Conservation (phyloP, 2,797 vertebrate species). For the Rhinogobio ventralis region DNA sequence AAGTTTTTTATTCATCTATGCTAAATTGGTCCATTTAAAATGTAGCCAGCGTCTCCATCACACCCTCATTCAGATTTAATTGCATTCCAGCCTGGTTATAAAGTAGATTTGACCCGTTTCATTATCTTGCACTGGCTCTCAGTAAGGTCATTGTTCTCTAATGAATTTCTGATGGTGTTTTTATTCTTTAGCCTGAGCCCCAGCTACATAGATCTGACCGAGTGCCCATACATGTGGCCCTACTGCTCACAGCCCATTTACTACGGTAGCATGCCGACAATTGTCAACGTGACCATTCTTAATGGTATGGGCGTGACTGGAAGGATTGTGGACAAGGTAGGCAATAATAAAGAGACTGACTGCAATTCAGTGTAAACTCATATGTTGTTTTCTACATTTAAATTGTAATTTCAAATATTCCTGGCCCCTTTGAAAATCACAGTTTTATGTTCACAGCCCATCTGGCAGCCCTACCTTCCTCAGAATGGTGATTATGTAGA, state of each 20-base stretch:
- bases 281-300: constrained; percentile 96
- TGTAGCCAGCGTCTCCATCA: background rate
- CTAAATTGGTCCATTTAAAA: constrained; percentile 2
- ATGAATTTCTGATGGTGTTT: constrained; percentile 39
- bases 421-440: background rate
- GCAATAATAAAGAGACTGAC: background rate
- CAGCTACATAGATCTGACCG: constrained; percentile 96
- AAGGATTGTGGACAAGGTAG: constrained; percentile 94
- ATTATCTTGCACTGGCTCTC: constrained; percentile 14
- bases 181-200: constrained; percentile 88
- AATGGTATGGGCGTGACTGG: constrained; percentile 99
- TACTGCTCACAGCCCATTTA: constrained; percentile 99
- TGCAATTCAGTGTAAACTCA: background rate
- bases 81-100: constrained; percentile 4
- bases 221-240: constrained; percentile 99
- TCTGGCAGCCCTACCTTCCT: constrained; percentile 98
- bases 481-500: constrained; percentile 97
- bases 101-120: background rate
- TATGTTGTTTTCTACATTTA: background rate
- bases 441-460: constrained; percentile 80
- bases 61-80: background rate
- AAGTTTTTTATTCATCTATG: constrained; percentile 8
- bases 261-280: constrained; percentile 98
- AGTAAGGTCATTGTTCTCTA: background rate
- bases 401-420: background rate